Evolutionary conservation across 2,797 vertebrate genomes (phyloP).

Genomic region (Sebastiscus albofasciatus): DNA sequence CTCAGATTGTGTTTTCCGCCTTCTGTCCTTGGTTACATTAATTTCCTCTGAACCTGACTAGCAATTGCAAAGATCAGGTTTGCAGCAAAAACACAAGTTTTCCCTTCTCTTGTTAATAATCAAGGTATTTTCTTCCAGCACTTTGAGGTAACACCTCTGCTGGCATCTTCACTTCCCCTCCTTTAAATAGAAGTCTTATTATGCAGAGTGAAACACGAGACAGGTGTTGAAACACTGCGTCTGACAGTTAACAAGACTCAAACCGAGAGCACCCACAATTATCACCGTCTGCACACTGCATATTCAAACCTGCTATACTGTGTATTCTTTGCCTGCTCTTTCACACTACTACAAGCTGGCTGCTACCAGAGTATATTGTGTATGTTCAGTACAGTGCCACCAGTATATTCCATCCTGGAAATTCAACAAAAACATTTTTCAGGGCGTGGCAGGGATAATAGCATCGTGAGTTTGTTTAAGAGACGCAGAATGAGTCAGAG

Average conservation of each 20-base stretch:
- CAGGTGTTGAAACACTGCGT: conserved; percentile 77
- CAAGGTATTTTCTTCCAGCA: conserved; percentile 70
- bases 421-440: conserved; percentile 1
- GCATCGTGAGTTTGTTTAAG: conserved; percentile 2
- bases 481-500: conserved; percentile 12
- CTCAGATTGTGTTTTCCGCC: conserved; percentile 21
- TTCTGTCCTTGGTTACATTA: conserved; percentile 16
- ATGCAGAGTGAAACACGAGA: conserved; percentile 81
- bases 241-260: conserved; percentile 78
- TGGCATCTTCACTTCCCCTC: conserved; percentile 69
- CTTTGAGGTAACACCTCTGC: conserved; percentile 75
- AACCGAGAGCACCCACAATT: conserved; percentile 79
- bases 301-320: conserved; percentile 71
- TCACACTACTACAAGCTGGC: conserved; percentile 31
- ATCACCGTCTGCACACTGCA: conserved; percentile 75
- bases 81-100: conserved; percentile 34
- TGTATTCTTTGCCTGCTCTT: conserved; percentile 33
- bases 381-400: background rate
- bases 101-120: conserved; percentile 45
- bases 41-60: conserved; percentile 18
- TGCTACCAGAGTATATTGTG: conserved; percentile 5
- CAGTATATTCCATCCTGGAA: background rate
- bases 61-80: conserved; percentile 6
- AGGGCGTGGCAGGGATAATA: conserved; percentile 37
- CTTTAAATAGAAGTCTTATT: conserved; percentile 83